These are phyloP conservation scores for Aleiodes alternator DNA, from an alignment of 2,888 invertebrate genomes.

Conservation along the genomic window DNA sequence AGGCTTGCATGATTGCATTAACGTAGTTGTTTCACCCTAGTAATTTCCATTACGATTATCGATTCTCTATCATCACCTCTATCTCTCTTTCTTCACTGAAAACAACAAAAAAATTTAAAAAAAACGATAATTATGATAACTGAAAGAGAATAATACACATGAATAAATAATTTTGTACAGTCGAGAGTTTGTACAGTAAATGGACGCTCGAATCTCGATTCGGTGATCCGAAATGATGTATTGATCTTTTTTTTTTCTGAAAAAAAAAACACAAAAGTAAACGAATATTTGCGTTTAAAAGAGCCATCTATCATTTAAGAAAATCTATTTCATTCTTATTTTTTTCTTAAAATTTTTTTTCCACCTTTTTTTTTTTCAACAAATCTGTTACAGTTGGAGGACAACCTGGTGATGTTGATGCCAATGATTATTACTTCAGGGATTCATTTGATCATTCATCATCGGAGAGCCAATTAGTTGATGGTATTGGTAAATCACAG, in stretches of 20 bases:
- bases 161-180: neutral
- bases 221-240: conserved; percentile 33
- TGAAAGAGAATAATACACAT: neutral
- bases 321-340: neutral
- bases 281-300: conserved; percentile 12
- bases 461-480: conserved; percentile 83
- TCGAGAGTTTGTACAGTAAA: neutral
- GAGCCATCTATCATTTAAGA: conserved; percentile 1
- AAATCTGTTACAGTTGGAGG: conserved; percentile 69
- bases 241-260: neutral
- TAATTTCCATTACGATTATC: neutral
- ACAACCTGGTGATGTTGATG: conserved; percentile 66
- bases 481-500: conserved; percentile 70
- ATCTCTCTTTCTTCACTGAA: conserved; percentile 6
- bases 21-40: conserved; percentile 14
- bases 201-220: conserved; percentile 29
- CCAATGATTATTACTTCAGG: conserved; percentile 83
- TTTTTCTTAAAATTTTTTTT: neutral
- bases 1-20: conserved; percentile 26
- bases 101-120: neutral
- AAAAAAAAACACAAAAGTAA: neutral
- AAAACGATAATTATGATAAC: neutral
- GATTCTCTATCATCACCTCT: conserved; percentile 6
- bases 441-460: conserved; percentile 89
- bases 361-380: neutral